phyloP scores from a whole-genome alignment of 2,113 vertebrate species.

The Periophthalmodon schlosseri region DNA sequence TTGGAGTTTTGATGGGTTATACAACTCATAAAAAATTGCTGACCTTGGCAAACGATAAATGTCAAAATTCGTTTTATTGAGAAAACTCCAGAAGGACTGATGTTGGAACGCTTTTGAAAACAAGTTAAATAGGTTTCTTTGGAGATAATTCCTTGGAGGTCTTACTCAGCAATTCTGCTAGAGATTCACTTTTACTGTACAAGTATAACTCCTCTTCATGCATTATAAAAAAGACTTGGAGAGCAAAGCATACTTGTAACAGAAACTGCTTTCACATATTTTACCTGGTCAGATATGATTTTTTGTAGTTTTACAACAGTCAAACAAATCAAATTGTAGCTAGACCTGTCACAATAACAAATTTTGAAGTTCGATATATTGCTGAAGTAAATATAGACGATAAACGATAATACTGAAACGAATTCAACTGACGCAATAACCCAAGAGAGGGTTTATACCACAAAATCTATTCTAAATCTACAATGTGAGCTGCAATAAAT shows the following conservation, averaged over 20 bases:
- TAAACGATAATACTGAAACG: too few relatives aligned
- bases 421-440: too few relatives aligned
- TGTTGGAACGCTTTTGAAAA: neutral
- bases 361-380: too few relatives aligned
- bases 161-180: constrained; percentile 1
- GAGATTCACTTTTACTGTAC: neutral
- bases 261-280: neutral
- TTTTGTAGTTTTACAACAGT: neutral
- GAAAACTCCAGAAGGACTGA: neutral
- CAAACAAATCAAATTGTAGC: neutral
- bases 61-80: neutral
- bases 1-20: neutral
- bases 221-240: neutral
- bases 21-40: neutral
- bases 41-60: neutral
- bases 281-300: neutral
- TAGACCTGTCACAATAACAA: too few relatives aligned
- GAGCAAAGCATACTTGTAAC: neutral
- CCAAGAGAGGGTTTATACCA: too few relatives aligned
- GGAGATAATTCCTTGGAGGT: neutral
- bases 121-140: constrained; percentile 1
- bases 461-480: too few relatives aligned
- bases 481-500: too few relatives aligned
- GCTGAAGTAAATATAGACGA: too few relatives aligned
- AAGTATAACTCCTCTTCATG: neutral